These are phyloP conservation scores for Barnardius zonarius DNA, from an alignment of 2,113 vertebrate species.

Conservation along the genomic window DNA sequence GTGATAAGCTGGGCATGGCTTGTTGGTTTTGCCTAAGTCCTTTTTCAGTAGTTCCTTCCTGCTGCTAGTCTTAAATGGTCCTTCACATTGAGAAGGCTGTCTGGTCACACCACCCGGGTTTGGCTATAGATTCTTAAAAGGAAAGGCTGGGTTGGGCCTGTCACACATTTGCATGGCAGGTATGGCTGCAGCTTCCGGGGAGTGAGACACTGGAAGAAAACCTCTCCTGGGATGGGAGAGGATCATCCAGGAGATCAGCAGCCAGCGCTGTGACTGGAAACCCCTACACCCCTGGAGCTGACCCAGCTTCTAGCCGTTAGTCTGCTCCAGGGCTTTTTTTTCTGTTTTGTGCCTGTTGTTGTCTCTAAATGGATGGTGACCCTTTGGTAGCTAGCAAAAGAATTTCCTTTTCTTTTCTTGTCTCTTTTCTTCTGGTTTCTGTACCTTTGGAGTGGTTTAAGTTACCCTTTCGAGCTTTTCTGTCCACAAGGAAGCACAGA, in stretches of 20 bases:
- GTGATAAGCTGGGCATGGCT: not conserved
- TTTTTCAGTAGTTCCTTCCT: not conserved
- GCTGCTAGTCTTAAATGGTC: not conserved
- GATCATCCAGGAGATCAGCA: not conserved
- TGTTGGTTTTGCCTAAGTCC: not conserved
- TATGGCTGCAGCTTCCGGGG: not conserved
- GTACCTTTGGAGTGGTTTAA: not conserved
- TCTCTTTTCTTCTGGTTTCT: not conserved
- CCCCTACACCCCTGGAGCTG: not conserved
- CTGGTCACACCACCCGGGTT: not conserved
- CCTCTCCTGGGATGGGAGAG: not conserved
- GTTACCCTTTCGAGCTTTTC: not conserved
- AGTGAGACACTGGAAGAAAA: not conserved
- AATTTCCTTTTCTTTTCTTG: too few relatives aligned
- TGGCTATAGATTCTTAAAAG: not conserved
- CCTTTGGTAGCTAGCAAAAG: not conserved
- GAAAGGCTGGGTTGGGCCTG: not conserved
- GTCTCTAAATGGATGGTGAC: not conserved
- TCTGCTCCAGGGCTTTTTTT: not conserved
- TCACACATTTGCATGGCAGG: not conserved
- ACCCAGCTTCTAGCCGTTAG: not conserved
- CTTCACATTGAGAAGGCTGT: not conserved
- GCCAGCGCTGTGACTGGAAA: not conserved
- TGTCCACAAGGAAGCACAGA: not conserved
- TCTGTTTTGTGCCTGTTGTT: not conserved